phyloP scores from a whole-genome alignment of 2,888 invertebrate species.

The Chaetoderma sp. region DNA sequence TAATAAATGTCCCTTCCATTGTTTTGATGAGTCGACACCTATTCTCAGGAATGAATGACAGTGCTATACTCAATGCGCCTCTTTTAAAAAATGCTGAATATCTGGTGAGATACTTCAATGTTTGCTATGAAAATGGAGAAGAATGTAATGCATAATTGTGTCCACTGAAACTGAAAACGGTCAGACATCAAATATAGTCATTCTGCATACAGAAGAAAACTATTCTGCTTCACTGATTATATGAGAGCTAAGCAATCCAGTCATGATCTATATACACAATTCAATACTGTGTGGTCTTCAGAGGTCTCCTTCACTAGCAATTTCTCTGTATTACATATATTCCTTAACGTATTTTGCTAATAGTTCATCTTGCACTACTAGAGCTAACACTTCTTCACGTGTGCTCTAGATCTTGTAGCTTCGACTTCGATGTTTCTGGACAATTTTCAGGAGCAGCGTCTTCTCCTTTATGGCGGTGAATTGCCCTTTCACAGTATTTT shows the following conservation, averaged over 20 bases:
- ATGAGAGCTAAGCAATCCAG: conserved; percentile 28
- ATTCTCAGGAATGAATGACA: conserved; percentile 40
- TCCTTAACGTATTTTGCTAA: no score
- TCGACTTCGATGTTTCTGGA: no score
- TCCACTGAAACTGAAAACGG: conserved; percentile 36
- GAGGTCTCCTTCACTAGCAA: no score
- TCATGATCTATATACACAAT: conserved; percentile 33
- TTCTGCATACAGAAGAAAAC: conserved; percentile 23
- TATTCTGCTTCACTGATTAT: conserved; percentile 28
- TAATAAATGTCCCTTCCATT: conserved; percentile 29
- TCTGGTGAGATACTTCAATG: conserved; percentile 35
- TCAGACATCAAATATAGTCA: conserved; percentile 26
- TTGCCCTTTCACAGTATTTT: no score
- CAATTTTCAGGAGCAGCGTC: no score
- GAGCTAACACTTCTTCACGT: no score
- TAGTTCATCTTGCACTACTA: no score
- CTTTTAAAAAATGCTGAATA: conserved; percentile 22
- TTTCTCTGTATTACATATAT: no score
- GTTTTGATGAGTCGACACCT: conserved; percentile 38
- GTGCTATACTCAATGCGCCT: conserved; percentile 39
- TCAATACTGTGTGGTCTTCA: conserved; percentile 33
- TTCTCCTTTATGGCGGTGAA: no score
- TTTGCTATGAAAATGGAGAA: conserved; percentile 33
- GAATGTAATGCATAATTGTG: conserved; percentile 37
- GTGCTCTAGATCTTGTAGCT: no score